These are phyloP conservation scores for Drosophila robusta DNA, from an alignment of 2,888 invertebrate species.

Conservation along the genomic window DNA sequence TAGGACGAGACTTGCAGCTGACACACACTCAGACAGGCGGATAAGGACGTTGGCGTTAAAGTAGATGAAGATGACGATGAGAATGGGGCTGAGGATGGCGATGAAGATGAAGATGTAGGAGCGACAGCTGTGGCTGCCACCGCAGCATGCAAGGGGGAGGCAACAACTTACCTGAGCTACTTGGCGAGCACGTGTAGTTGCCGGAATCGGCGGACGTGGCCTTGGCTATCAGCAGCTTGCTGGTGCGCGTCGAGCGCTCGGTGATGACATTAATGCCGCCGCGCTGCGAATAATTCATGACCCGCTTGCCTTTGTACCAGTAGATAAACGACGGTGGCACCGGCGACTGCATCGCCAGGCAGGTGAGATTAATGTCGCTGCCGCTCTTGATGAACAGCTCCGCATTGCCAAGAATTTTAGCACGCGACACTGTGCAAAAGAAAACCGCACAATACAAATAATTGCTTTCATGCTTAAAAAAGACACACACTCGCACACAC, in stretches of 20 bases:
- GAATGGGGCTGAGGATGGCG: not conserved
- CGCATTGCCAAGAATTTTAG: slow-evolving; percentile 94
- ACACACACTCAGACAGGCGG: slow-evolving; percentile 57
- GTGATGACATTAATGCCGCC: slow-evolving; percentile 96
- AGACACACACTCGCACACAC: slow-evolving; percentile 11
- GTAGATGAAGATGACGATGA: slow-evolving; percentile 36
- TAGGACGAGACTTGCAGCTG: slow-evolving; percentile 49
- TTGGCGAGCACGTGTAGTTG: slow-evolving; percentile 95
- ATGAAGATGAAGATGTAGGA: slow-evolving; percentile 5
- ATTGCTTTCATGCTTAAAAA: slow-evolving; percentile 54
- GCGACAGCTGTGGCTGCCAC: too few species aligned
- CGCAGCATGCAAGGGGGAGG: not conserved
- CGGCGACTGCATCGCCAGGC: slow-evolving; percentile 92
- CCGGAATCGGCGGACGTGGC: slow-evolving; percentile 94
- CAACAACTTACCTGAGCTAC: slow-evolving; percentile 88
- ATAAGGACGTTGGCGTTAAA: slow-evolving; percentile 42
- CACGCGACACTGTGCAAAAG: slow-evolving; percentile 91
- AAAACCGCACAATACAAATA: slow-evolving; percentile 62
- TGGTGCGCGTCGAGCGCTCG: slow-evolving; percentile 94
- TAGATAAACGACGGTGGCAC: slow-evolving; percentile 90
- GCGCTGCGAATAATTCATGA: slow-evolving; percentile 94
- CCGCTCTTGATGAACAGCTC: slow-evolving; percentile 96
- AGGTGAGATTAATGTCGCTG: slow-evolving; percentile 96
- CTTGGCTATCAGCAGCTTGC: slow-evolving; percentile 93
- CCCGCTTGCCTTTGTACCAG: slow-evolving; percentile 94